Evolutionary conservation across 2,797 vertebrate species (phyloP), one percentile per base, ranked within the genome.

Genomic region (Ctenosaura bakeri): DNA sequence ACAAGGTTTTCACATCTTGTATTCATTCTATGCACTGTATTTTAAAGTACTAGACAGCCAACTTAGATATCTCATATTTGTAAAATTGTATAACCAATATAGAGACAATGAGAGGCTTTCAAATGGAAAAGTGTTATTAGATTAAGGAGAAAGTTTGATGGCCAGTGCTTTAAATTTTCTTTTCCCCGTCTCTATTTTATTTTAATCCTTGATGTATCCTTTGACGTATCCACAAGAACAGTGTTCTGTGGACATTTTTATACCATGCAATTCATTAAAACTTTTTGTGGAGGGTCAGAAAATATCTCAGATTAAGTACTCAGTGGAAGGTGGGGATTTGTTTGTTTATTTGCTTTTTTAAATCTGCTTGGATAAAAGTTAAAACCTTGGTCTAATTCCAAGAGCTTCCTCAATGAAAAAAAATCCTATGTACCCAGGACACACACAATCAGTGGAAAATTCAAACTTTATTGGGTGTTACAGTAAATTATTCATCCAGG

Each of bases 1-100:
- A 71, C n/a, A 69, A 79, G 20, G 4, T 32, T 56, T 32, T 12
- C 12, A 6, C 3, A 52, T 35, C n/a, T n/a, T 56, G 1, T 38
- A 46, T 80, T 71, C 50, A 80, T 73, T 85, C 59, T 54, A 79
- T 85, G 22, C 50, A 85, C 71, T 73, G 46, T 32, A 73, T 38
- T 59, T 62, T 76, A 54, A 26, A 14, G 46, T 38, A 78, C 3
- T 64, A 78, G 14, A 87, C 29, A 29, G 29, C 22, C 62, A 12
- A 54, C 46, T 56, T 50, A 9, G n/a, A 42, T 54, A 83, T 35
- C 1, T n/a, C 32, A 69, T 4, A 73, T 88, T 42, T 59, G 18
- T 6, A 54, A 46, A 74, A 74, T 1, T 82, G 32, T 20, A 46
- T 59, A 35, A 46, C 6, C 24, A n/a, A 8, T 50, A 77, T 7